Evolutionary conservation across 2,888 invertebrate species (phyloP), one percentile per base, ranked within the genome.

Genomic region (Trichogramma evanescens): DNA sequence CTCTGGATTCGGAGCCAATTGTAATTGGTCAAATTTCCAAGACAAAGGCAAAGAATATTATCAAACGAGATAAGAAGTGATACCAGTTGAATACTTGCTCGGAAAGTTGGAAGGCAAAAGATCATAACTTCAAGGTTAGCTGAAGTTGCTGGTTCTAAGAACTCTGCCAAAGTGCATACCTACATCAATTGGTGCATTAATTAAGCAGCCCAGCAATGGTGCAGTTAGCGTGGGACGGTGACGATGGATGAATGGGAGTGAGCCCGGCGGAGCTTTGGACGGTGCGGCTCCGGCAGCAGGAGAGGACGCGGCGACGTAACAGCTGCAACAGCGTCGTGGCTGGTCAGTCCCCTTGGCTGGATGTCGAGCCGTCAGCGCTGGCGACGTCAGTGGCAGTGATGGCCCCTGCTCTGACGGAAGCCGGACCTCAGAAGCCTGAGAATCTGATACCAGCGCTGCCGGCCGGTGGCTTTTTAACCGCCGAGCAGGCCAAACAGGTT

Each of bases 341-440:
- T 70, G 73, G 74, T 26, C 72, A 71, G 75, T 74, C 75, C 76
- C 62, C 62, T 58, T 65, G 65, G 65, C 77, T 77, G 77, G 73
- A 77, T 77, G 77, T 77, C 74, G 77, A 76, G 74, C 74, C 76
- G 69, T 73, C 74, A 72, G 72, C 74, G 70, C 72, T 73, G 73
- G 73, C 73, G 73, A 68, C 74, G 76, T 84, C 83, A 43, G 64
- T 51, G 46, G 82, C 86, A 89, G 84, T 89, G 86, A 93, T 94
- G 93, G 93, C 93, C 86, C 93, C 93, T 83, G 93, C 93, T 84
- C 87, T 93, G 81, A 89, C 92, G 78, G 90, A 91, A 83, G 84
- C 83, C 69, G 78, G 76, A 77, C 75, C 77, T 73, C 77, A 76
- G 72, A 75, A 77, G 72, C 77, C 76, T 74, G 76, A 76, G 72